phyloP scores from a whole-genome alignment of 2,797 vertebrate species.

The Rhinoraja longicauda region DNA sequence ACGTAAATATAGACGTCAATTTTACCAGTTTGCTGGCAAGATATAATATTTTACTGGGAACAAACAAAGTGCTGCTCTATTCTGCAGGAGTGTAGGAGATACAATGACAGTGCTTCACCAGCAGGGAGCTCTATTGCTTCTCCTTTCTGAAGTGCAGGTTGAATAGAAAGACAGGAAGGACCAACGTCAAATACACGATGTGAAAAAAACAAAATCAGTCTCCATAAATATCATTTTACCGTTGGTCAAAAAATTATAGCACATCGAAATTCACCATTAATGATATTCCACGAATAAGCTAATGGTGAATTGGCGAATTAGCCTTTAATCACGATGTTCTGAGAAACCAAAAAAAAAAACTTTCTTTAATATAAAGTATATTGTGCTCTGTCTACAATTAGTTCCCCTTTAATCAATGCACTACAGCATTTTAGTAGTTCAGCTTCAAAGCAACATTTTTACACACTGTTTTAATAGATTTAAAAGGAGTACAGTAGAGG shows the following conservation, averaged over 20 bases:
- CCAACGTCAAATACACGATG: neutral
- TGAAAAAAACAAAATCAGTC: neutral
- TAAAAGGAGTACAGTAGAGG: conserved; percentile 10
- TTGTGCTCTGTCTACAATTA: conserved; percentile 16
- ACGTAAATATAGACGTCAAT: neutral
- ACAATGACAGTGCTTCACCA: neutral
- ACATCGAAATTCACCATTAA: neutral
- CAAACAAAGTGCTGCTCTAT: neutral
- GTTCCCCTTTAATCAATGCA: conserved; percentile 34
- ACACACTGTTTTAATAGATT: conserved; percentile 37
- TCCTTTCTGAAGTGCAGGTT: neutral
- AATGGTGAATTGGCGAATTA: neutral
- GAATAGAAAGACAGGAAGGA: neutral
- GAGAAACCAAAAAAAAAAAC: neutral
- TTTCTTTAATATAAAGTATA: conserved; percentile 10
- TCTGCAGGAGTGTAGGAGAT: neutral
- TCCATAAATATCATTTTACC: neutral
- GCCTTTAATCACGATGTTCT: neutral
- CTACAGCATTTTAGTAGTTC: neutral
- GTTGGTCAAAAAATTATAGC: conserved; percentile 9
- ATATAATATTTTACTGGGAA: neutral
- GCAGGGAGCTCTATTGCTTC: conserved; percentile 21
- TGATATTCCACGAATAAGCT: neutral
- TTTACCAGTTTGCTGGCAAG: neutral
- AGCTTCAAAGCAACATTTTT: conserved; percentile 34